Base-by-base conservation (phyloP, 2,113 vertebrate genomes). In the Eurypyga helias region DNA sequence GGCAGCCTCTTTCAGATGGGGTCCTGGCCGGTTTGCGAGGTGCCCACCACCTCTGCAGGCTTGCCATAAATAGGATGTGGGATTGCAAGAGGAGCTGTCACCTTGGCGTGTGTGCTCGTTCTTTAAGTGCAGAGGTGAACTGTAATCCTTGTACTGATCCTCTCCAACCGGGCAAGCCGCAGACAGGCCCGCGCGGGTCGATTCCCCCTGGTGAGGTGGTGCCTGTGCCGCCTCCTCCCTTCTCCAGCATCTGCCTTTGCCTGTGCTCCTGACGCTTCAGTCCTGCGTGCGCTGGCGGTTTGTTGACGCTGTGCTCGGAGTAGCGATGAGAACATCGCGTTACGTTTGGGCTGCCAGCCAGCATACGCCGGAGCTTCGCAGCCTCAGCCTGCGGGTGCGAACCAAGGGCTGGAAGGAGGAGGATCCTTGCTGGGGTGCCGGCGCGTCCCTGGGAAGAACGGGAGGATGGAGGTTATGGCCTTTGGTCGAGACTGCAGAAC, bases 401-500 rank as follows among this genome's bases (percentile, higher is more conserved):
- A 34, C 41, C 19, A 3, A 4, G 6, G 69, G 41, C 28, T 0
- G 1, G 13, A n/a, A 6, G 80, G 36, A 85, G 52, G 25, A 64
- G 21, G 48, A 66, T 34, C 62, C 83, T 58, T 29, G 48, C 75
- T n/a, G 91, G 48, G 79, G 10, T 1, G 7, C 23, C 2, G n/a
- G 36, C 5, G 1, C 51, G 2, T 67, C 51, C 75, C 78, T n/a
- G 18, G 65, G 19, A 13, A 23, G 26, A 65, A 6, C 45, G 64
- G 64, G 18, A 46, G 11, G 3, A 5, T n/a, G 58, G 77, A 65
- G 82, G 72, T 65, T 19, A 4, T 33, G 5, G 49, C 41, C 49
- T 61, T 18, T 0, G 3, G 4, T 11, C 0, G 9, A 19, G 52
- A 41, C 12, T 8, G 1, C 60, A 10, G 1, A 10, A 4, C 21